Percentiles rank a stretch among this genome's conserved stretches.
Evolutionary conservation across 2,888 invertebrate genomes (phyloP).

Genomic region (Caenorhabditis macrosperma): DNA sequence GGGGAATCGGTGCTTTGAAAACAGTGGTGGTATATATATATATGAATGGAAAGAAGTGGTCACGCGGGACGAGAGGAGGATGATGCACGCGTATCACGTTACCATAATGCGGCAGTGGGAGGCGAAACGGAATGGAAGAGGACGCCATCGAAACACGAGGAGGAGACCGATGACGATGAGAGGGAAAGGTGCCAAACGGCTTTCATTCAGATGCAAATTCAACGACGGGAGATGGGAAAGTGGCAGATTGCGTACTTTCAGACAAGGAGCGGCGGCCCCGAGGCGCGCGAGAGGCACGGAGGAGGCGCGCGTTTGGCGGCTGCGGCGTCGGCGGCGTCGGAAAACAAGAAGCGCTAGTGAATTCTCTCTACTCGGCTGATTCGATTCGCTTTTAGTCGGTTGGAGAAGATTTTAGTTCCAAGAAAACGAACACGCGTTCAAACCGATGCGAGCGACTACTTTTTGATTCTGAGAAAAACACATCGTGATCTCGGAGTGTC

Average conservation of each 20-base stretch:
- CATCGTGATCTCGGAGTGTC: too few species aligned
- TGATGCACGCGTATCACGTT: slow-evolving; percentile 43
- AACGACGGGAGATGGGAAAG: neutral
- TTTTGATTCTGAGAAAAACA: too few species aligned
- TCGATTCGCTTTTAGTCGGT: too few species aligned
- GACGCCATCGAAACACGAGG: neutral
- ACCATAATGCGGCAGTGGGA: slow-evolving; percentile 24
- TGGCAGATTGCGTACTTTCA: neutral
- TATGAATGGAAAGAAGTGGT: slow-evolving; percentile 6
- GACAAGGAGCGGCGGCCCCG: slow-evolving; percentile 2
- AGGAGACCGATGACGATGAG: slow-evolving; percentile 2
- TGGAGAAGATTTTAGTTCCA: too few species aligned
- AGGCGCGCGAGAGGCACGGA: too few species aligned
- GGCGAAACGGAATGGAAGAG: slow-evolving; percentile 14
- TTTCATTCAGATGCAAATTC: slow-evolving; percentile 42
- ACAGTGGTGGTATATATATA: neutral
- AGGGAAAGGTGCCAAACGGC: slow-evolving; percentile 3
- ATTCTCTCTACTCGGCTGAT: too few species aligned
- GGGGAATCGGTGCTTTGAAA: neutral
- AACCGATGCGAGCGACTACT: too few species aligned
- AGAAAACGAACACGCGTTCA: too few species aligned
- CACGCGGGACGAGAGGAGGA: slow-evolving; percentile 31
- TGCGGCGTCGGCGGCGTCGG: neutral
- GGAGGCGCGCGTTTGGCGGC: neutral
- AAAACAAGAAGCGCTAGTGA: too few species aligned